These are phyloP conservation scores for Sus cebifrons DNA, from an alignment of 2,797 vertebrate genomes.

Conservation along the genomic window DNA sequence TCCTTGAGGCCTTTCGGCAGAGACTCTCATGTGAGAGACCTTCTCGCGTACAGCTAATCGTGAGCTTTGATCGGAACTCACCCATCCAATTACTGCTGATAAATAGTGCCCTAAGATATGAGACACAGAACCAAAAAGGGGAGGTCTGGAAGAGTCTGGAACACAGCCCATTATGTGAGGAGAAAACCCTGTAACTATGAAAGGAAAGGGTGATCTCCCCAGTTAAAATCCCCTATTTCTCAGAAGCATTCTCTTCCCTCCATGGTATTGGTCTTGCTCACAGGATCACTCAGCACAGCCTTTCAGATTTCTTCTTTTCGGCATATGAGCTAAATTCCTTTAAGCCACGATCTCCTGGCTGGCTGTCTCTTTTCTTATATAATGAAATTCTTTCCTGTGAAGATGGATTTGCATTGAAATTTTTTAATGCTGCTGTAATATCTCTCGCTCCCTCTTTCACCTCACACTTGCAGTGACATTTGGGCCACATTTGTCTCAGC, in stretches of 20 bases:
- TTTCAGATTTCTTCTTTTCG: constrained; percentile 29
- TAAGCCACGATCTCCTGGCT: neutral
- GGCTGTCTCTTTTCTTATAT: neutral
- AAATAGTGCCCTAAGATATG: neutral
- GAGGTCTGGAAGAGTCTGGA: neutral
- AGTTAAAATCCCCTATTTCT: neutral
- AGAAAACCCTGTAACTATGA: neutral
- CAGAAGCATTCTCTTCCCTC: neutral
- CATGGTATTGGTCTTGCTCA: neutral
- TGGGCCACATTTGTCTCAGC: constrained; percentile 49
- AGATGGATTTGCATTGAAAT: constrained; percentile 56
- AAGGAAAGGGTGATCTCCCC: neutral
- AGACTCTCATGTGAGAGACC: neutral
- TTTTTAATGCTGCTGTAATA: neutral
- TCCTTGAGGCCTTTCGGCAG: neutral
- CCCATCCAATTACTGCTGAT: neutral
- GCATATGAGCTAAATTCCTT: neutral
- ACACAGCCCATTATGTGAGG: neutral
- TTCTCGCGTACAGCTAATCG: neutral
- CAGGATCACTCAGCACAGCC: neutral
- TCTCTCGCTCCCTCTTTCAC: neutral
- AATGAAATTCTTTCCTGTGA: constrained; percentile 43
- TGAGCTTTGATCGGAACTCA: neutral
- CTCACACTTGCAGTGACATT: neutral
- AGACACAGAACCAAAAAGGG: neutral